Conservation (phyloP, 2,888 invertebrate genomes). For the Antheraea yamamai region DNA sequence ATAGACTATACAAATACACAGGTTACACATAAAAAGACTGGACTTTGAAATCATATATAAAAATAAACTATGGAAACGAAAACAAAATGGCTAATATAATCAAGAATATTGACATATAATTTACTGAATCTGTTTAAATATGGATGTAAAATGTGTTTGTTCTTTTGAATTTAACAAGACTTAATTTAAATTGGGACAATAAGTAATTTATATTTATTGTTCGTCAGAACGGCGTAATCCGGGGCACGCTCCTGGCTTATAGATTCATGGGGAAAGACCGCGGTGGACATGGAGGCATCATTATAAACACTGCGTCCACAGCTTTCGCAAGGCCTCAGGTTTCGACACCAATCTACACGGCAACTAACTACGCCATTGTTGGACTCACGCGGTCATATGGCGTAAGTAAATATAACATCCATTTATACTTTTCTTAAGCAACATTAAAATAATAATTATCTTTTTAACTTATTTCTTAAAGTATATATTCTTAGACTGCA, state of each 20-base stretch:
- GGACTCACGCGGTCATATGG: constrained; percentile 88
- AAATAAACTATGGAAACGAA: too few species aligned
- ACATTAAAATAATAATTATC: neutral
- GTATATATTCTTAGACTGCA: too few species aligned
- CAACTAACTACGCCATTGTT: constrained; percentile 89
- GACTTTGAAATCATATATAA: too few species aligned
- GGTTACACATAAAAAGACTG: too few species aligned
- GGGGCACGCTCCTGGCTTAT: constrained; percentile 88
- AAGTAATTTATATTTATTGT: neutral
- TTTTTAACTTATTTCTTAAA: too few species aligned
- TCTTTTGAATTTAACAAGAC: neutral
- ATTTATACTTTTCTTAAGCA: neutral
- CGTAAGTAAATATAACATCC: constrained; percentile 63
- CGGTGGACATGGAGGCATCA: constrained; percentile 88
- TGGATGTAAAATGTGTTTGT: too few species aligned
- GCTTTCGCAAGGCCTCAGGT: constrained; percentile 86
- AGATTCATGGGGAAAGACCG: constrained; percentile 89
- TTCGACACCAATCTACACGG: constrained; percentile 89
- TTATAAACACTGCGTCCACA: constrained; percentile 89
- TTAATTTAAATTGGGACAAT: too few species aligned
- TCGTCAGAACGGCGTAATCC: constrained; percentile 87
- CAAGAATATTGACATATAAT: too few species aligned
- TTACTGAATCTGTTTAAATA: too few species aligned
- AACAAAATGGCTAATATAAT: too few species aligned
- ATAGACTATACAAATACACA: too few species aligned